Conservation (phyloP, 2,113 vertebrate genomes). For the Megaptera novaeangliae region DNA sequence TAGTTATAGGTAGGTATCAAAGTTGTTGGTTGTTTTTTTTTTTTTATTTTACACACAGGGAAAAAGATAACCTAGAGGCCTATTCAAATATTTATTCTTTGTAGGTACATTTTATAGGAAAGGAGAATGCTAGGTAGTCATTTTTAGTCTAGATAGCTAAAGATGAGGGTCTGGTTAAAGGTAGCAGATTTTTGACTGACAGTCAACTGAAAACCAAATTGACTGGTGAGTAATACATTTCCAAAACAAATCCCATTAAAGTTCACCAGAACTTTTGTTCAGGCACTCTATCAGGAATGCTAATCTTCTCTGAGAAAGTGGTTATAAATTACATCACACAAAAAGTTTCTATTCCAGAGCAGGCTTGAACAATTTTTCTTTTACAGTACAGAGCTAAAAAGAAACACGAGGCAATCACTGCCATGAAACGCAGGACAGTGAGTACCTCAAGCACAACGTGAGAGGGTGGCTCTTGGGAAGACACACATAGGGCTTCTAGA, state of each 20-base stretch:
- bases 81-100: neutral
- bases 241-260: constrained; percentile 3
- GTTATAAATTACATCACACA: neutral
- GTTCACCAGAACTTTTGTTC: neutral
- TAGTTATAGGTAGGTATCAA: neutral
- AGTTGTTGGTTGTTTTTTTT: neutral
- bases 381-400: neutral
- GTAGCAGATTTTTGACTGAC: neutral
- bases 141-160: neutral
- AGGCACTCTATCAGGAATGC: neutral
- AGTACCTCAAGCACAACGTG: neutral
- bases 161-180: neutral
- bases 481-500: neutral
- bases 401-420: neutral
- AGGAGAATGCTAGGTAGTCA: neutral
- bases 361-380: neutral
- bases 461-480: neutral
- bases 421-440: neutral
- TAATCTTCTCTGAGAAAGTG: neutral
- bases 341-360: neutral
- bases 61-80: neutral
- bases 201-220: neutral
- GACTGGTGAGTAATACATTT: neutral
- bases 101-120: neutral
- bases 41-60: neutral